Base-by-base conservation (phyloP, 2,888 invertebrate genomes). In the Protophormia terraenovae region DNA sequence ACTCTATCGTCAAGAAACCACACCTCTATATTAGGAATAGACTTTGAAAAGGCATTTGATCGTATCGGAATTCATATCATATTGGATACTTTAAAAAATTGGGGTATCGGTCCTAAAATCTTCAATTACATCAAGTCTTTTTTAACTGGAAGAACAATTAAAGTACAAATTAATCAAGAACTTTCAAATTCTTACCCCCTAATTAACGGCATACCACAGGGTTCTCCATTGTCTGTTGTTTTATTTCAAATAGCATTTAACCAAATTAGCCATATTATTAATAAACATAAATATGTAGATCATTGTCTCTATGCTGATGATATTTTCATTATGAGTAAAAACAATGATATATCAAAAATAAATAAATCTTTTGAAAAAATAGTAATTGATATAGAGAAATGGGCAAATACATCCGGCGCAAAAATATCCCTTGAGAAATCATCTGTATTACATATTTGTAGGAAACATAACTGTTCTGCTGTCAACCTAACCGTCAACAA, bases 301-400 rank as follows among this genome's bases (percentile, higher is more conserved):
- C 73, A 82, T 45, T 84, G 69, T 24, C 66, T 75, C 12, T 87
- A 84, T 32, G 81, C 87, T 4, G 86, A 87, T 22, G 87, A 87
- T 67, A 80, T 86, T 5, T 62, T 81, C 41, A 10, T 86, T n/a
- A 71, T 86, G 5, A 41, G 35, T 12, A 75, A 71, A 53, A 66
- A 45, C 12, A 66, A 45, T 14, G 62, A 64, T 35, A 64, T 16
- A 14, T 12, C 1, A 19, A 41, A 66, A 19, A 47, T 50, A 1
- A 75, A 53, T 29, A 24, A 32, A 10, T 24, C 45, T 12, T 19
- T 75, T 3, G 12, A 47, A 4, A 50, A 75, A 4, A 35, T 75
- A 6, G 2, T 47, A n/a, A 50, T 7, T 7, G 73, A 73, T 45
- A 60, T 62, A 14, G 47, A 19, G 29, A 10, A 14, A 5, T 62